Evolutionary conservation across 2,113 vertebrate genomes (phyloP), one percentile per base, ranked within the genome.

Genomic region (Penelope pileata): DNA sequence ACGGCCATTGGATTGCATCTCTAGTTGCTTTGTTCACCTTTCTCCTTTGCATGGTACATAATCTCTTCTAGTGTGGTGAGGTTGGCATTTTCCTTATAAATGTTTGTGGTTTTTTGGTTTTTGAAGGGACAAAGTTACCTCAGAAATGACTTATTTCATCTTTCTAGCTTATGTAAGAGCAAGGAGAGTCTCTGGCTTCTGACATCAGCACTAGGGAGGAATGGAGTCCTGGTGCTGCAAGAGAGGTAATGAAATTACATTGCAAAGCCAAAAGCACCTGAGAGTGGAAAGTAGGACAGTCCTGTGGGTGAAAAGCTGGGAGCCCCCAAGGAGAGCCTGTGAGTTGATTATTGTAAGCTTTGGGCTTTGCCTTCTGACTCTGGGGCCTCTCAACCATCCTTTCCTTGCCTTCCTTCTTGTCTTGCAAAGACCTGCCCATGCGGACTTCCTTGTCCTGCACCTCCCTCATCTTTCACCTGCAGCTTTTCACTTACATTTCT

Each of bases 341-440:
- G 56, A 94, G 64, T 95, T 95, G 95, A 93, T 94, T 93, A 94
- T 69, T 88, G 43, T 68, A 81, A 83, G 34, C 40, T 93, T 95
- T 70, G 47, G 48, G 48, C 68, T 38, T 70, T 70, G 47, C 26
- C 24, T 70, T 68, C 47, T 40, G 86, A 63, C 88, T 86, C 86
- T 78, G 27, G 60, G 43, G 69, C 43, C 60, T 75, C 69, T 90
- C 88, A 76, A 63, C 73, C 30, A 3, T n/a, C 51, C 54, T 50
- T 90, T 90, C 76, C 17, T 70, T 51, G 86, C 64, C 7, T 67
- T 88, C 38, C 38, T 80, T 90, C 79, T 86, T 78, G 64, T 70
- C 86, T 40, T 78, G 17, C 58, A 40, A 47, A 68, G 53, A 17
- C 45, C 19, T 88, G 47, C 34, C 50, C 10, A 0, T 2, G 4